Conservation (phyloP, 1,140 invertebrate genomes). For the Pseudomyrmex sp. region DNA sequence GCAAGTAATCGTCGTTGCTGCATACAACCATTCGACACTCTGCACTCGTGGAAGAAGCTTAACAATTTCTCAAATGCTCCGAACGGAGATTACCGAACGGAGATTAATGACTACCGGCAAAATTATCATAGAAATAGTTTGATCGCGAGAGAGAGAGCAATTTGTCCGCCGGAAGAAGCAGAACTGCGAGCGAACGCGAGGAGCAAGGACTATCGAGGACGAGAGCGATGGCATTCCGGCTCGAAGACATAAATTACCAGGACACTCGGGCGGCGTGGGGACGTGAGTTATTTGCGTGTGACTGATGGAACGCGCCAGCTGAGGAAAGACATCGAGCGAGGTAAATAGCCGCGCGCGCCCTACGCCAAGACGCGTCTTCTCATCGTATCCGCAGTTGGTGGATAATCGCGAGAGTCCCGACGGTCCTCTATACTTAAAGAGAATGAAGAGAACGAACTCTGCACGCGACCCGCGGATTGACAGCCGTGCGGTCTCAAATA, state of each 20-base stretch:
- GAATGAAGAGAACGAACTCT: not conserved
- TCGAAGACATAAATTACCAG: conserved; percentile 82
- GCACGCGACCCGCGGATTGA: conserved; percentile 47
- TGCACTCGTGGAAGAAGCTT: not conserved
- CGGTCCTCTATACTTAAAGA: not conserved
- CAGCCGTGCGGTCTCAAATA: not conserved
- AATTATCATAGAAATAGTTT: conserved; percentile 29
- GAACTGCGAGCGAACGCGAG: conserved; percentile 42
- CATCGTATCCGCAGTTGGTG: conserved; percentile 9
- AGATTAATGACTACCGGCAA: conserved; percentile 42
- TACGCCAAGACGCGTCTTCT: conserved; percentile 1
- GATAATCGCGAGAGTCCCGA: conserved; percentile 53
- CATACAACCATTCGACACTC: not conserved
- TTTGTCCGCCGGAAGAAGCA: conserved; percentile 37
- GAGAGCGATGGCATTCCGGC: conserved; percentile 77
- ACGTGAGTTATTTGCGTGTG: conserved; percentile 85
- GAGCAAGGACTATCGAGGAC: conserved; percentile 66
- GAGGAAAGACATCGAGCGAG: conserved; percentile 79
- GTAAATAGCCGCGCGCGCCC: conserved; percentile 73
- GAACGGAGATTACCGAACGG: conserved; percentile 29
- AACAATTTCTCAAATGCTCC: conserved; percentile 7
- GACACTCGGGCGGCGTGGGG: conserved; percentile 75
- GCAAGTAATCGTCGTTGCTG: no score
- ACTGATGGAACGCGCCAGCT: conserved; percentile 85
- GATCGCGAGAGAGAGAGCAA: conserved; percentile 39